Evolutionary conservation across 2,113 vertebrate genomes (phyloP), one percentile per base, ranked within the genome.

Genomic region (cattle (Bos taurus)): DNA sequence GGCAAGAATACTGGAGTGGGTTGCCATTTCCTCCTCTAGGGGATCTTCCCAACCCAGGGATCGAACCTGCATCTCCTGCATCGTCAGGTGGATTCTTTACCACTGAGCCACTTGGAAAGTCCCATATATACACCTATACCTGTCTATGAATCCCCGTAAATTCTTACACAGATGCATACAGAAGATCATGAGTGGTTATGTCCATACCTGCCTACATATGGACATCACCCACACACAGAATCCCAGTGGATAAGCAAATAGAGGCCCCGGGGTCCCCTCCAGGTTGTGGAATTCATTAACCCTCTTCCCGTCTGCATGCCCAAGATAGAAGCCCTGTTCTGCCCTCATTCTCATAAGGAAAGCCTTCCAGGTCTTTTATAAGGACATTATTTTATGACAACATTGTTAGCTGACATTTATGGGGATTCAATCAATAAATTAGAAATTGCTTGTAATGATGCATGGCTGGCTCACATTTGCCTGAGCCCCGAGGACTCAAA

Each of bases 361-460:
- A 88, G 7, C n/a, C 64, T 78, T 59, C 81, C 26, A 21, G 62
- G 36, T 74, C 91, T 96, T 96, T 97, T 90, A 87, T 54, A 74
- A 91, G 81, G 54, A 93, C 52, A n/a, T 95, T 80, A 96, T 96
- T 97, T 96, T 86, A 88, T 62, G 82, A 78, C 33, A 96, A 71
- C 50, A 84, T 89, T 96, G 90, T 96, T 92, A 97, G 71, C 59
- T 92, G 95, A 90, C 95, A 93, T 95, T 97, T 97, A 95, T 95
- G 90, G 40, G 33, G 78, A 98, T 71, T 77, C 67, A 26, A 74
- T 92, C 87, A 95, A 94, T 98, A 96, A 87, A 95, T 97, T 92
- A 98, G 88, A 92, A 54, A 14, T 60, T 89, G 13, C 81, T 97
- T 92, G 26, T 82, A 92, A 81, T 89, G 94, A 92, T 87, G 60